phyloP scores from a whole-genome alignment of 2,888 invertebrate species.

The Entomobrya proxima region DNA sequence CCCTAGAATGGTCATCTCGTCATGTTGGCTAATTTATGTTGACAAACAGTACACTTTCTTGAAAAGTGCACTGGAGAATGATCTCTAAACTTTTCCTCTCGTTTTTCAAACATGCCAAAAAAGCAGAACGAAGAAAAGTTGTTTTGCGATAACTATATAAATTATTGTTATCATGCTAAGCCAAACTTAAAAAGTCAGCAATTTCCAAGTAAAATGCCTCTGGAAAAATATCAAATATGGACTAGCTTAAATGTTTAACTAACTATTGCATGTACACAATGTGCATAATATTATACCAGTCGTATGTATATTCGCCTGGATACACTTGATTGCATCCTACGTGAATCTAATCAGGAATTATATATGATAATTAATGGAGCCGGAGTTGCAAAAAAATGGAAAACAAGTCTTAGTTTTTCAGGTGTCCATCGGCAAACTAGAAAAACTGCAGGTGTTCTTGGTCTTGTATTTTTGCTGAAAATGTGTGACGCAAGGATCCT shows the following conservation, averaged over 20 bases:
- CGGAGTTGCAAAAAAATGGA: not conserved
- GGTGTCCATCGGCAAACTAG: not conserved
- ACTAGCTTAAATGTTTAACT: too few species aligned
- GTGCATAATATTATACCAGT: not conserved
- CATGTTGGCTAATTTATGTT: not conserved
- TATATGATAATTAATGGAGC: not conserved
- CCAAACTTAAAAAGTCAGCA: too few species aligned
- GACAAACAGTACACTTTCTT: not conserved
- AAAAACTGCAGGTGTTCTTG: not conserved
- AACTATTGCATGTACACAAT: not conserved
- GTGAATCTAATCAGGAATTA: not conserved
- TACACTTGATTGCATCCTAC: not conserved
- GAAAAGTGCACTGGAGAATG: too few species aligned
- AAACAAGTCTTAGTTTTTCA: constrained; percentile 15
- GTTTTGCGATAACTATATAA: too few species aligned
- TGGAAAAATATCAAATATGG: too few species aligned
- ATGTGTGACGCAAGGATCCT: not conserved
- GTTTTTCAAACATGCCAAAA: too few species aligned
- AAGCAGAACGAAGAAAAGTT: too few species aligned
- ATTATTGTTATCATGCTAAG: too few species aligned
- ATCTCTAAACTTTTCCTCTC: too few species aligned
- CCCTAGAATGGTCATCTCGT: not conserved
- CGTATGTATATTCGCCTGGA: not conserved
- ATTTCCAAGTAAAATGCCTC: too few species aligned
- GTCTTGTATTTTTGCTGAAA: not conserved